These are phyloP conservation scores for Chloroceryle aenea DNA, from an alignment of 2,113 vertebrate species.

Conservation along the genomic window DNA sequence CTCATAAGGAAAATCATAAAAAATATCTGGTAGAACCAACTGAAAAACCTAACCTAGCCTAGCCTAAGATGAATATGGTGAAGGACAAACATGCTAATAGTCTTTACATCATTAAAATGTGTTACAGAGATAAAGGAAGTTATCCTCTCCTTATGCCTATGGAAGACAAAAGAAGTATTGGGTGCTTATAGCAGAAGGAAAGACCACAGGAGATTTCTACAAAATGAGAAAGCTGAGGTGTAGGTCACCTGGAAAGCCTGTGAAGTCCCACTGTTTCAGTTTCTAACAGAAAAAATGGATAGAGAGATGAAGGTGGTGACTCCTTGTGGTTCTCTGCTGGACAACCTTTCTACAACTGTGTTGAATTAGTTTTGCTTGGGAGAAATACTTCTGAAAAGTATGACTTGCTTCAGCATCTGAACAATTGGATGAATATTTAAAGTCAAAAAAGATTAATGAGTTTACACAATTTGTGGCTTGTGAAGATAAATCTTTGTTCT, in stretches of 20 bases:
- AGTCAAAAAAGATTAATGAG: neutral
- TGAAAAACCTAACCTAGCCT: neutral
- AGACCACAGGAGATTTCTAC: neutral
- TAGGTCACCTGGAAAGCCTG: neutral
- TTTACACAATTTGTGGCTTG: neutral
- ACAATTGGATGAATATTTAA: neutral
- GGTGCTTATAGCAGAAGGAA: neutral
- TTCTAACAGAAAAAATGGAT: neutral
- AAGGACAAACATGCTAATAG: neutral
- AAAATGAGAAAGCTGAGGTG: neutral
- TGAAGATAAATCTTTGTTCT: neutral
- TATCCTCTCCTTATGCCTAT: fast-evolving
- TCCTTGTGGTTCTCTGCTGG: neutral
- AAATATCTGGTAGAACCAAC: neutral
- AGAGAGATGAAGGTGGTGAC: neutral
- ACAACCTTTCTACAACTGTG: neutral
- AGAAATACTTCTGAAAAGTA: neutral
- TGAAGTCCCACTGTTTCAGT: neutral
- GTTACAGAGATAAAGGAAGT: neutral
- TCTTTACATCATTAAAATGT: neutral
- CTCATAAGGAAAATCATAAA: neutral
- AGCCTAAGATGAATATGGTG: neutral
- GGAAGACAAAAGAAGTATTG: neutral
- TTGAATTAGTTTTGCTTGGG: neutral
- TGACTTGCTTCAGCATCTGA: neutral